Evolutionary conservation across 2,113 vertebrate genomes (phyloP).

Genomic region (Felis catus): F.catus_Fca126_mat1.0 CM031426.1:50842501-50843000

Average conservation of each 20-base stretch:
- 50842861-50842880: not conserved
- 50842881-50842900: not conserved
- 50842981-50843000: not conserved
- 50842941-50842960: not conserved
- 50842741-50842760: not conserved
- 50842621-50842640: not conserved
- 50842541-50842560: not conserved
- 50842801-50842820: not conserved
- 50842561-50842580: not conserved
- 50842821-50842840: not conserved
- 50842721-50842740: not conserved
- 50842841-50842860: not conserved
- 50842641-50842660: not conserved
- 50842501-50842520: not conserved
- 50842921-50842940: conserved; percentile 18
- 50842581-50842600: not conserved
- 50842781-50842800: too few relatives aligned
- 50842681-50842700: not conserved
- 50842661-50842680: not conserved
- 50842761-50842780: not conserved
- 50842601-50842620: not conserved
- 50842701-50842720: not conserved
- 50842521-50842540: not conserved
- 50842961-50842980: not conserved
- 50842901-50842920: not conserved